These are phyloP conservation scores for Myathropa florea DNA, from an alignment of 2,888 invertebrate species.

Conservation along the genomic window DNA sequence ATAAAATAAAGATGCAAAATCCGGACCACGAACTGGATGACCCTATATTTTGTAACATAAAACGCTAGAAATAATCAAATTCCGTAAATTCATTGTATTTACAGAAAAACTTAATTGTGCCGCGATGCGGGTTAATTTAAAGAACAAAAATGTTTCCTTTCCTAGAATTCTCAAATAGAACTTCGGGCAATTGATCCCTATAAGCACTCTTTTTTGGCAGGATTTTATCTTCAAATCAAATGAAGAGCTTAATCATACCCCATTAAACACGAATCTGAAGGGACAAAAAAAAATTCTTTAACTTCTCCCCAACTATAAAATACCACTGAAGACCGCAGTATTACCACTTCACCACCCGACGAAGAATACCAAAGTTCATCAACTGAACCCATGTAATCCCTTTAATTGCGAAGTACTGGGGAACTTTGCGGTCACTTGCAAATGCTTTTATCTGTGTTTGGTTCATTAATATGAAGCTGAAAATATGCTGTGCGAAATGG, in stretches of 20 bases:
- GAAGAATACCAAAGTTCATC: slow-evolving; percentile 51
- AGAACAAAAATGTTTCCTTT: background rate
- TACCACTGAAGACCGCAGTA: slow-evolving; percentile 10
- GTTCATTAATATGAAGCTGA: slow-evolving; percentile 63
- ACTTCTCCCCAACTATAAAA: background rate
- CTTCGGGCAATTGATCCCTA: background rate
- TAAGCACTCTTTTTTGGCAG: background rate
- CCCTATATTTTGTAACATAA: too few relatives aligned
- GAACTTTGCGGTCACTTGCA: slow-evolving; percentile 52
- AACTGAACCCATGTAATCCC: slow-evolving; percentile 62
- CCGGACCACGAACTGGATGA: too few relatives aligned
- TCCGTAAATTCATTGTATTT: too few relatives aligned
- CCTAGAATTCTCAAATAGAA: background rate
- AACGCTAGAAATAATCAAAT: too few relatives aligned
- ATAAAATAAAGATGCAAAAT: too few relatives aligned
- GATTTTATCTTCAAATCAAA: background rate
- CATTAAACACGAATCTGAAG: background rate
- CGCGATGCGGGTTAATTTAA: too few relatives aligned
- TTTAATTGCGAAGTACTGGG: slow-evolving; percentile 56
- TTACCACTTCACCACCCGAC: background rate
- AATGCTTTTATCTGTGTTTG: slow-evolving; percentile 62
- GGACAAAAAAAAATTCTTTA: background rate
- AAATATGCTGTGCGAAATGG: slow-evolving; percentile 60
- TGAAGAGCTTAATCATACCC: background rate
- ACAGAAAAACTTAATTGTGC: too few relatives aligned